Evolutionary conservation across 2,888 invertebrate genomes (phyloP).

Genomic region (Athalia circularis): DNA sequence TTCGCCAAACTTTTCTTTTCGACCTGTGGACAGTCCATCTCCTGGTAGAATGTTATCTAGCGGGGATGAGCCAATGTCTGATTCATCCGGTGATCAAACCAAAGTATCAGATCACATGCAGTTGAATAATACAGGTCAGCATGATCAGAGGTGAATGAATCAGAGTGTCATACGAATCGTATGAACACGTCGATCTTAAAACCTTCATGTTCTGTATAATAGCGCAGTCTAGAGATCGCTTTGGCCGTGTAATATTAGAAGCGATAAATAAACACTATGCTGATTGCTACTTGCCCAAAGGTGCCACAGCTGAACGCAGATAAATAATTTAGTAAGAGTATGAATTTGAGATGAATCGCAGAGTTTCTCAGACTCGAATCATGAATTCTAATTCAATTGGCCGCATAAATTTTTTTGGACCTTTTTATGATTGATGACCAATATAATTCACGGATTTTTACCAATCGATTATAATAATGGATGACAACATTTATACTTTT

Average conservation of each 20-base stretch:
- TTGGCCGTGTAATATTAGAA: constrained; percentile 46
- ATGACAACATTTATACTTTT: no score
- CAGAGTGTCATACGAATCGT: background rate
- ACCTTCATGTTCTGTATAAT: constrained; percentile 42
- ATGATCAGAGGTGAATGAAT: constrained; percentile 65
- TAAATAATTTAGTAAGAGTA: constrained; percentile 47
- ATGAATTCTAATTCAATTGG: constrained; percentile 9
- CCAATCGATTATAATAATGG: background rate
- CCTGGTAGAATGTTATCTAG: constrained; percentile 72
- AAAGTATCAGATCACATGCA: constrained; percentile 60
- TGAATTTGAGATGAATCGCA: constrained; percentile 32
- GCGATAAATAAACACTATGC: constrained; percentile 46
- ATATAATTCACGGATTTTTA: background rate
- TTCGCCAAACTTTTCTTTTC: constrained; percentile 78
- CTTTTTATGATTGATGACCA: constrained; percentile 14
- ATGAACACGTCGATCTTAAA: constrained; percentile 22
- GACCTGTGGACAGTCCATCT: constrained; percentile 77
- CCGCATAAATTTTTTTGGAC: constrained; percentile 38
- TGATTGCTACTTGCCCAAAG: constrained; percentile 56
- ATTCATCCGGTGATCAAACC: constrained; percentile 59
- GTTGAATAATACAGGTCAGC: constrained; percentile 60
- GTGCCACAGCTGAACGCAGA: constrained; percentile 55
- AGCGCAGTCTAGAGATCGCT: constrained; percentile 33
- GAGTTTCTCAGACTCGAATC: constrained; percentile 2
- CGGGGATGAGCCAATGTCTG: constrained; percentile 71